phyloP scores from a whole-genome alignment of 2,888 invertebrate genomes.

The Automeris io region DNA sequence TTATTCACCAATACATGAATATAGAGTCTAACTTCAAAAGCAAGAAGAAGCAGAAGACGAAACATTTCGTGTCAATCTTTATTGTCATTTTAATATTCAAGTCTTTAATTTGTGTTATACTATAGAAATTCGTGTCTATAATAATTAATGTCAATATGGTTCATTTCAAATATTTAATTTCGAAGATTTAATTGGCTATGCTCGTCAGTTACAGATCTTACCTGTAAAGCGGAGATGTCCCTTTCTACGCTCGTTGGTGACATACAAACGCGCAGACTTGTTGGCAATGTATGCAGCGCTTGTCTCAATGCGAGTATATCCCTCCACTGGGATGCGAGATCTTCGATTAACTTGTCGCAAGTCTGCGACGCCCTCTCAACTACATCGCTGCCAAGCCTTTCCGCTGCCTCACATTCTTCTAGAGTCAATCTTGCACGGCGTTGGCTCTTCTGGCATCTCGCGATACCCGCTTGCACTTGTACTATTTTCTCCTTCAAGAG shows the following conservation, averaged over 20 bases:
- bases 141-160: too few relatives aligned
- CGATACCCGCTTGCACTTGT: constrained; percentile 83
- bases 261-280: constrained; percentile 84
- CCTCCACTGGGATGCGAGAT: constrained; percentile 84
- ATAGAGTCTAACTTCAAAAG: too few relatives aligned
- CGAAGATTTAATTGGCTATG: too few relatives aligned
- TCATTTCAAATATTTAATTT: too few relatives aligned
- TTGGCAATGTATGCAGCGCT: constrained; percentile 86
- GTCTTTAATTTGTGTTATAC: too few relatives aligned
- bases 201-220: constrained; percentile 29
- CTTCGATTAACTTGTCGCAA: constrained; percentile 83
- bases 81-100: too few relatives aligned
- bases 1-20: too few relatives aligned
- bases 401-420: constrained; percentile 84
- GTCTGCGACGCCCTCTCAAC: constrained; percentile 86
- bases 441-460: constrained; percentile 82
- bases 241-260: constrained; percentile 86
- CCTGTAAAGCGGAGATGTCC: constrained; percentile 81
- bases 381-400: constrained; percentile 84
- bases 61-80: too few relatives aligned
- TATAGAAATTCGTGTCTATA: too few relatives aligned
- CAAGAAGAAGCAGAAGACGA: too few relatives aligned
- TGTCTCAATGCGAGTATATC: constrained; percentile 86
- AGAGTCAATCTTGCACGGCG: constrained; percentile 79
- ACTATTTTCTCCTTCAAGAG: constrained; percentile 85